Evolutionary conservation across 2,797 vertebrate species (phyloP).

Genomic region (Platyrinchus mystaceus): DNA sequence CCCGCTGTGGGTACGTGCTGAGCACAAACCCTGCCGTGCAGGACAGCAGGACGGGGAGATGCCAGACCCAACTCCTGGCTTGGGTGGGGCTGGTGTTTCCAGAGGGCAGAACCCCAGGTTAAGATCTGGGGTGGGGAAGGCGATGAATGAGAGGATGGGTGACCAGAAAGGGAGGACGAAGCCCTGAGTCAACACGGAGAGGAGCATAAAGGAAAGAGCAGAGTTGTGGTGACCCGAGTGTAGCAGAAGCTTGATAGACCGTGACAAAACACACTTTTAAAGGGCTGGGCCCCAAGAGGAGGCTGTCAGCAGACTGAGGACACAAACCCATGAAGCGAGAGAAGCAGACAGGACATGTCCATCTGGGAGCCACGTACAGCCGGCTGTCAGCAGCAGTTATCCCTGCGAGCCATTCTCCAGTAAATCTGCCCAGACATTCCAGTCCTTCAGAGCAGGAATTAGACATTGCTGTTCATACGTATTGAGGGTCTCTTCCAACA

Average conservation of each 20-base stretch:
- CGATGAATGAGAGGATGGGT: background rate
- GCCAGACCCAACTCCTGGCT: background rate
- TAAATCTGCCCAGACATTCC: background rate
- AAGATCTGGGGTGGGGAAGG: background rate
- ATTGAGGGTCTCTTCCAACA: background rate
- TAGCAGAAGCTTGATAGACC: conserved; percentile 27
- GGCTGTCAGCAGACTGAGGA: conserved; percentile 10
- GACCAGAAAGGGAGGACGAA: background rate
- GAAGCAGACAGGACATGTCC: conserved; percentile 9
- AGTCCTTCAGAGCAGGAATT: background rate
- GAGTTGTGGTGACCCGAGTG: background rate
- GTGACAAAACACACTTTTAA: conserved; percentile 28
- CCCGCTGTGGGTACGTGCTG: accelerated
- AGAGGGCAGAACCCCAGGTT: background rate
- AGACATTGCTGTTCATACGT: background rate
- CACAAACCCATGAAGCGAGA: background rate
- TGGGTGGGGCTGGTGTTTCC: background rate
- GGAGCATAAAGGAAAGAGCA: background rate
- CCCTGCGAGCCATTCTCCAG: background rate
- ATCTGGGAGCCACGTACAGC: background rate
- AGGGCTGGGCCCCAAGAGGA: conserved; percentile 26
- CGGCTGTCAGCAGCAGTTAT: background rate
- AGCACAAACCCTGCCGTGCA: accelerated
- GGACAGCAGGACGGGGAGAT: accelerated
- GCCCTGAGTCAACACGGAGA: background rate